A percentile compares a stretch with the other conserved stretches of the same genome.
Evolutionary conservation across 2,797 vertebrate species (phyloP).

Genomic region (Brachymystax lenok): DNA sequence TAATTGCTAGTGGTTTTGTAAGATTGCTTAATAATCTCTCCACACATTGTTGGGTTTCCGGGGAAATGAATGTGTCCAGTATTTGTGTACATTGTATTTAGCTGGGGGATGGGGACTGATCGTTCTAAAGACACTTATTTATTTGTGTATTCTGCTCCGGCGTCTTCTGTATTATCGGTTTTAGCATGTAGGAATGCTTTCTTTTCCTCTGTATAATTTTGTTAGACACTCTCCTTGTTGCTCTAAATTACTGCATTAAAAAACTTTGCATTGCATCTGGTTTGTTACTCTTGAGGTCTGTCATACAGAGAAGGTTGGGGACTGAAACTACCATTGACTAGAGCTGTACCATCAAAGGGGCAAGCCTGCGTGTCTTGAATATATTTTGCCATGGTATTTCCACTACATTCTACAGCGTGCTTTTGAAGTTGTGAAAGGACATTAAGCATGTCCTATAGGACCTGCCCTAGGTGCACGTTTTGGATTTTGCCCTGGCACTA

Average conservation of each 20-base stretch:
- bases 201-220: slow-evolving; percentile 72
- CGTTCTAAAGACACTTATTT: slow-evolving; percentile 72
- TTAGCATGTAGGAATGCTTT: slow-evolving; percentile 59
- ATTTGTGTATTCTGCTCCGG: slow-evolving; percentile 75
- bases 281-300: slow-evolving; percentile 14
- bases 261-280: slow-evolving; percentile 73
- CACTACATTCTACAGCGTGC: no score
- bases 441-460: no score
- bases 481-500: no score
- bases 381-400: no score
- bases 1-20: slow-evolving; percentile 33
- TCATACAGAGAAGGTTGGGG: no score
- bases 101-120: slow-evolving; percentile 41
- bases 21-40: slow-evolving; percentile 47
- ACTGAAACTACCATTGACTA: no score
- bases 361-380: no score
- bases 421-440: no score
- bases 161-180: slow-evolving; percentile 62
- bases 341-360: no score
- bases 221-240: slow-evolving; percentile 80
- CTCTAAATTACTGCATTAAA: slow-evolving; percentile 85
- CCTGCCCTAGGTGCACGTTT: no score
- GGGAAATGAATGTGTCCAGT: slow-evolving; percentile 51
- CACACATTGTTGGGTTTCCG: slow-evolving; percentile 25
- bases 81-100: slow-evolving; percentile 60